These are phyloP conservation scores for Bagarius yarrelli DNA, from an alignment of 2,113 vertebrate species.

Conservation along the genomic window DNA sequence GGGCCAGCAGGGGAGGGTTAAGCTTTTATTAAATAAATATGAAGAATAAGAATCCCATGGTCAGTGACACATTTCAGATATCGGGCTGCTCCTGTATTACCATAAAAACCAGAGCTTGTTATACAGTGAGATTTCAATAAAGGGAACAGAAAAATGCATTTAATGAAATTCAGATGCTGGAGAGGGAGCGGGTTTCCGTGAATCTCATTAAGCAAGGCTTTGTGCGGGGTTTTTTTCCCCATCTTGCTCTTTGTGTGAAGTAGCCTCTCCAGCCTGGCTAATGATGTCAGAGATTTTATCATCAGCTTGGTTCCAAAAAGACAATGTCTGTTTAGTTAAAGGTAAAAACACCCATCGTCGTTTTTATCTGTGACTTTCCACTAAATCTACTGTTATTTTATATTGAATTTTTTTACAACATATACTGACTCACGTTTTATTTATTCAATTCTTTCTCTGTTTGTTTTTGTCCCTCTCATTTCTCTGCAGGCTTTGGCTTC, in stretches of 20 bases:
- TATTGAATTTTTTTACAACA: not conserved
- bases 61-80: conserved; percentile 67
- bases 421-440: conserved; percentile 48
- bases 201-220: conserved; percentile 79
- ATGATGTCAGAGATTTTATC: conserved; percentile 76
- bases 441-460: conserved; percentile 29
- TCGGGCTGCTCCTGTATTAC: conserved; percentile 67
- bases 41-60: conserved; percentile 66
- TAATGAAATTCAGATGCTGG: conserved; percentile 77
- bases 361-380: not conserved
- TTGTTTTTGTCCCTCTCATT: conserved; percentile 62
- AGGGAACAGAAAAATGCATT: conserved; percentile 74
- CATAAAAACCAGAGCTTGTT: conserved; percentile 77
- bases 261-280: conserved; percentile 68
- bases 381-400: conserved; percentile 22
- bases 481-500: conserved; percentile 90
- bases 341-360: not conserved
- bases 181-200: conserved; percentile 63
- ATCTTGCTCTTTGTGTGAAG: conserved; percentile 65
- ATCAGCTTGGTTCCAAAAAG: conserved; percentile 66
- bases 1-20: conserved; percentile 66
- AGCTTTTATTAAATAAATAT: conserved; percentile 75
- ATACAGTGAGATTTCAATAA: conserved; percentile 76
- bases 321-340: conserved; percentile 70
- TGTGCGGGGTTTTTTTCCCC: conserved; percentile 71